Base-by-base conservation (phyloP, 2,888 invertebrate genomes). In the Drosophila kanekoi region DNA sequence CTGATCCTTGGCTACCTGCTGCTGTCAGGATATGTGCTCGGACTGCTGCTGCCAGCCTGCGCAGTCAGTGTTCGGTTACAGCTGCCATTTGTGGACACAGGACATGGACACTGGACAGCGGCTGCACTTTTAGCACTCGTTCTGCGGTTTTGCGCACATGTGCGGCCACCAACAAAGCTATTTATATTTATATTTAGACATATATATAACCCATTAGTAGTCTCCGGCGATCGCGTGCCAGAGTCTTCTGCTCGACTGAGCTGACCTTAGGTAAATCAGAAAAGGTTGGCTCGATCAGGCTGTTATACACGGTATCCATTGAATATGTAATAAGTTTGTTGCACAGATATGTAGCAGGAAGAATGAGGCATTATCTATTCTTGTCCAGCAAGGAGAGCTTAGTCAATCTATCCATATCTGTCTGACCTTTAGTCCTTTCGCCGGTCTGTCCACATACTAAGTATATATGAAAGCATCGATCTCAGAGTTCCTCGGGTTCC, bases 61-160 rank as follows among this genome's bases (percentile, higher is more conserved):
- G 60, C 52, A 51, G 37, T 28, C 51, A 20, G 79, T 70, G 49
- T 79, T 61, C 33, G 67, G 57, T 68, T 62, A 73, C 74, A 79
- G 67, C 72, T 80, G 72, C 23, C 38, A 20, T 13, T 10, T 38
- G 52, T 63, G 66, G 61, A 61, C 54, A 61, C 75, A 79, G 72
- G 59, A 73, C 75, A 63, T 45, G 40, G 52, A 11, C 35, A 3
- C 20, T 54, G 61, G 58, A 40, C 71, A 54, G 23, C 47, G 53
- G 75, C 48, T 64, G 73, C 74, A 89, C 89, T 87, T 83, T 77
- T 72, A 75, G 84, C 84, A 83, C 81, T 72, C 79, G 89, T 47
- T 77, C 72, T 90, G 90, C 68, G 89, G 89, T 86, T 84, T 72
- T 56, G 65, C 35, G 52, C 33, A 11, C 18, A 51, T 54, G 41